A percentile compares a stretch with the other conserved stretches of the same genome.
These are phyloP conservation scores for Drosophila nigricruria DNA, from an alignment of 2,888 invertebrate species.

Conservation along the genomic window DNA sequence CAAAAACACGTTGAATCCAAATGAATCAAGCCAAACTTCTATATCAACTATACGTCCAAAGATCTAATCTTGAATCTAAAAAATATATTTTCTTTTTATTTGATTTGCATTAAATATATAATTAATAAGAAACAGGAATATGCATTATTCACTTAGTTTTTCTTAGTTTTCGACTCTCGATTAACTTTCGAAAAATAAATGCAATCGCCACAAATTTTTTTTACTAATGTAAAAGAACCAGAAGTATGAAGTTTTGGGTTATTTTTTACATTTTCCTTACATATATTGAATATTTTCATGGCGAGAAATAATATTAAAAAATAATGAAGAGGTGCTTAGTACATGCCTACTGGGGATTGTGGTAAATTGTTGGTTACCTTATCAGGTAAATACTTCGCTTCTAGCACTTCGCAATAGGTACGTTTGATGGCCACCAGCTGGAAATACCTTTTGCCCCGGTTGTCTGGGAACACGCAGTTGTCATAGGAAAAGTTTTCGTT, in stretches of 20 bases:
- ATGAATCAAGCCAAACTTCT: background rate
- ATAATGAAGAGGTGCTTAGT: background rate
- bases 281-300: background rate
- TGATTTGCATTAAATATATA: no score
- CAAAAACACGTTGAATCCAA: background rate
- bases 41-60: background rate
- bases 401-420: conserved; percentile 47
- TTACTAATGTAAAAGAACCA: background rate
- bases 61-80: no score
- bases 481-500: conserved; percentile 52
- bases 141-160: background rate
- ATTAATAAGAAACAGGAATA: no score
- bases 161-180: background rate
- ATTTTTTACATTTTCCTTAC: background rate
- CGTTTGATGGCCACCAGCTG: conserved; percentile 62
- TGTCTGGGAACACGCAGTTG: conserved; percentile 63
- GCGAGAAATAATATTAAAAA: background rate
- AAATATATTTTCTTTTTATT: no score
- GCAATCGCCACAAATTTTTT: background rate
- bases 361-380: conserved; percentile 2
- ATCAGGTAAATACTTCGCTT: conserved; percentile 8
- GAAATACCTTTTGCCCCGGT: conserved; percentile 44
- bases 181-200: background rate
- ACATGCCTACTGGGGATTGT: background rate
- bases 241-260: background rate